Conservation (phyloP, 2,888 invertebrate genomes). For the Melangyna quadrimaculata region DNA sequence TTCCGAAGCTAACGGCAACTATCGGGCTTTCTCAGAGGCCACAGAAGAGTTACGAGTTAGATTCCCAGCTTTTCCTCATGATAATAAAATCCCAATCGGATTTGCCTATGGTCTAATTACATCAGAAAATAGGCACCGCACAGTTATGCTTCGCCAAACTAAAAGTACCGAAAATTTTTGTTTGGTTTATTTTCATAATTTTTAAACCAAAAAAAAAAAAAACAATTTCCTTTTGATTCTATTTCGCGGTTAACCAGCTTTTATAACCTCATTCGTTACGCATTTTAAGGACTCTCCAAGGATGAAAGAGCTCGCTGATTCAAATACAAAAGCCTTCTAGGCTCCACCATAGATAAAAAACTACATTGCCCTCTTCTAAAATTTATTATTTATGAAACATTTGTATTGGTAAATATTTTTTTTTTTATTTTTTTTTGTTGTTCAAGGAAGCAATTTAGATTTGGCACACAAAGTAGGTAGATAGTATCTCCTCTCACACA, state of each 20-base stretch:
- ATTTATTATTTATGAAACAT: conserved; percentile 16
- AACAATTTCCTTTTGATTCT: too few relatives aligned
- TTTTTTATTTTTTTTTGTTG: background rate
- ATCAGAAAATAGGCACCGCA: too few relatives aligned
- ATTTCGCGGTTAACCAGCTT: conserved; percentile 20
- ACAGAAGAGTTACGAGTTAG: too few relatives aligned
- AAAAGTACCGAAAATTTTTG: too few relatives aligned
- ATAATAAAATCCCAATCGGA: too few relatives aligned
- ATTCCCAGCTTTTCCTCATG: too few relatives aligned
- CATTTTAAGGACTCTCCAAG: conserved; percentile 20
- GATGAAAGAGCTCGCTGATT: conserved; percentile 36
- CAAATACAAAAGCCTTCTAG: background rate
- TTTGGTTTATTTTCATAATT: too few relatives aligned
- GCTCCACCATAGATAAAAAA: background rate
- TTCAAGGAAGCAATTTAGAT: background rate
- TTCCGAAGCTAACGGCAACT: too few relatives aligned
- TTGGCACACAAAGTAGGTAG: background rate
- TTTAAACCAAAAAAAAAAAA: too few relatives aligned
- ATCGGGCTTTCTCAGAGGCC: too few relatives aligned
- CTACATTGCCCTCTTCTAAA: background rate
- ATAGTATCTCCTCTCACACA: background rate
- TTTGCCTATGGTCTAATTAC: too few relatives aligned
- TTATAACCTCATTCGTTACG: conserved; percentile 20
- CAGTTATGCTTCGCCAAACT: too few relatives aligned
- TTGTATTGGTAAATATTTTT: background rate